phyloP scores from a whole-genome alignment of 2,888 invertebrate species.

The Xanthorhoe spadicearia region DNA sequence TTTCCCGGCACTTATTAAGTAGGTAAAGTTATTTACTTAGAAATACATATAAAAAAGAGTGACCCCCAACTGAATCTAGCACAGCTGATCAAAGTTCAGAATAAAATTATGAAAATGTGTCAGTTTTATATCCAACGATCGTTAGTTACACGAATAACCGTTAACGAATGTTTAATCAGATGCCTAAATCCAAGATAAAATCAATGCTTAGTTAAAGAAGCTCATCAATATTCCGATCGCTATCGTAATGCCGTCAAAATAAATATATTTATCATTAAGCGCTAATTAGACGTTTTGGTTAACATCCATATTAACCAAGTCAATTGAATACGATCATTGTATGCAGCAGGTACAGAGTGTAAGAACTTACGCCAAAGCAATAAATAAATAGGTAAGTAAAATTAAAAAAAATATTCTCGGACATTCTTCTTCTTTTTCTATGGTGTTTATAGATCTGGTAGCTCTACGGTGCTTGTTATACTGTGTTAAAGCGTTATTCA shows the following conservation, averaged over 20 bases:
- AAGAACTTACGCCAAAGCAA: not conserved
- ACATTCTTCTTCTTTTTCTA: too few relatives aligned
- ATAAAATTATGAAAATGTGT: not conserved
- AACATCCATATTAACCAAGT: constrained; percentile 7
- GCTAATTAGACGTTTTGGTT: constrained; percentile 23
- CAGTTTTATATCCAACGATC: constrained; percentile 1
- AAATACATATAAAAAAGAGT: too few relatives aligned
- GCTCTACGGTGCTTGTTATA: too few relatives aligned
- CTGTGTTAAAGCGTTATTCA: too few relatives aligned
- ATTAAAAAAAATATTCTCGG: too few relatives aligned
- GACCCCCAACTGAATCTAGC: not conserved
- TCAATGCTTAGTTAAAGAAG: constrained; percentile 47
- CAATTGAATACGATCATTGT: not conserved
- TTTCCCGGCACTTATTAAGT: too few relatives aligned
- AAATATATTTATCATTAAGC: constrained; percentile 31
- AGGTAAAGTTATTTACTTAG: too few relatives aligned
- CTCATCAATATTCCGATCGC: constrained; percentile 47
- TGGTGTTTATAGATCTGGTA: too few relatives aligned
- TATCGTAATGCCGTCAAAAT: constrained; percentile 48
- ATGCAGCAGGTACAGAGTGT: not conserved
- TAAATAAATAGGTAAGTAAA: too few relatives aligned
- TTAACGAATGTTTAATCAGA: constrained; percentile 36
- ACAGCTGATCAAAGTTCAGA: not conserved
- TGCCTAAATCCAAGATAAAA: constrained; percentile 47
- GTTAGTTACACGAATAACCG: constrained; percentile 11